These are phyloP conservation scores for Lapara coniferarum DNA, from an alignment of 2,888 invertebrate species.

Conservation along the genomic window DNA sequence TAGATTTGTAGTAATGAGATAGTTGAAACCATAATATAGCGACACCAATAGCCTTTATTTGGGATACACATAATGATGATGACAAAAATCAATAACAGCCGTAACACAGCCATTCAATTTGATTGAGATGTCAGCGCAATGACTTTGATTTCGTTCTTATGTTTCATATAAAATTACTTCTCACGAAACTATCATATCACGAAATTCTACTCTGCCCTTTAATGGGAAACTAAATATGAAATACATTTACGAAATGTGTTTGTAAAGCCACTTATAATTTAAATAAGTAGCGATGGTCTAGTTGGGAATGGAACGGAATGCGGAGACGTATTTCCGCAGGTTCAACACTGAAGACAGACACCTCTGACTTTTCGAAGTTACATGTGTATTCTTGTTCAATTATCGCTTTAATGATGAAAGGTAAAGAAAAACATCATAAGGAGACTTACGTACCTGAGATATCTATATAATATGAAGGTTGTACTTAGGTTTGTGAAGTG, in stretches of 20 bases:
- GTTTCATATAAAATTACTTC: neutral
- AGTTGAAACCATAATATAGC: conserved; percentile 29
- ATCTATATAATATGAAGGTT: no score
- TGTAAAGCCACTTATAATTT: neutral
- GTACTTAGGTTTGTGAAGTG: no score
- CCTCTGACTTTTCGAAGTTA: no score
- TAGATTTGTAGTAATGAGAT: conserved; percentile 23
- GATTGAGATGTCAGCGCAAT: neutral
- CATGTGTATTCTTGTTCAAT: no score
- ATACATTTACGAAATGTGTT: neutral
- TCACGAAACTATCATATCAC: neutral
- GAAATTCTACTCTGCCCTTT: neutral
- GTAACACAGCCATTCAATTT: neutral
- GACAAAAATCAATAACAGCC: conserved; percentile 19
- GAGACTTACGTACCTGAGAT: no score
- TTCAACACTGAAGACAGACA: no score
- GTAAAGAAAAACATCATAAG: no score
- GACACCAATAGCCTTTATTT: conserved; percentile 15
- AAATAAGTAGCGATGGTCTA: no score
- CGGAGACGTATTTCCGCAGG: no score
- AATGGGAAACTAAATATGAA: neutral
- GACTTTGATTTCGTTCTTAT: neutral
- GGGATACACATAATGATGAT: conserved; percentile 18
- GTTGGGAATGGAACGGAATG: no score
- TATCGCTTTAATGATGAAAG: no score